A percentile compares a stretch with the other conserved stretches of the same genome.
Evolutionary conservation across 2,888 invertebrate genomes (phyloP).

Genomic region (Leucoma salicis): DNA sequence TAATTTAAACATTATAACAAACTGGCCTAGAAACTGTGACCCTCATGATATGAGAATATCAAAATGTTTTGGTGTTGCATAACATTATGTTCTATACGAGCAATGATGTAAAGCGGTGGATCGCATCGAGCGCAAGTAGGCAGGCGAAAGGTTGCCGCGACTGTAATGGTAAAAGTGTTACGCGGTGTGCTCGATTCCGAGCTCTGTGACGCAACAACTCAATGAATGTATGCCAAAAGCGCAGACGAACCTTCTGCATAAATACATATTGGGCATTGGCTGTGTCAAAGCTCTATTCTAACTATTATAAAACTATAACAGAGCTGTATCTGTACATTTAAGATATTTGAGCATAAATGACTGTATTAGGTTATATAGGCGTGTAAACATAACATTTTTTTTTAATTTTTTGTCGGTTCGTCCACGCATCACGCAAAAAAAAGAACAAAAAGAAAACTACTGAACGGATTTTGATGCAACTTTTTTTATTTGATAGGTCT

Average conservation of each 20-base stretch:
- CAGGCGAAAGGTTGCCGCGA: conserved; percentile 56
- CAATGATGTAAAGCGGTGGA: conserved; percentile 76
- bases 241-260: conserved; percentile 63
- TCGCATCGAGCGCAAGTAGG: conserved; percentile 61
- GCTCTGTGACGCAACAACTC: conserved; percentile 60
- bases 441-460: no score
- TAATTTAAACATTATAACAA: conserved; percentile 35
- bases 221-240: conserved; percentile 79
- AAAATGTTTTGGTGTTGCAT: conserved; percentile 68
- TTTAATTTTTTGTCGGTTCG: no score
- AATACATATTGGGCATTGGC: no score
- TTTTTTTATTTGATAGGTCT: no score
- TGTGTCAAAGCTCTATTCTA: no score
- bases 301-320: no score
- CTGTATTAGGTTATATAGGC: no score
- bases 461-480: no score
- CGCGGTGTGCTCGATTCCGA: conserved; percentile 69
- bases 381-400: no score
- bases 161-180: conserved; percentile 78
- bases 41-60: conserved; percentile 61
- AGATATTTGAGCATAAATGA: no score
- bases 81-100: conserved; percentile 67
- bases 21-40: conserved; percentile 47
- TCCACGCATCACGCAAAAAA: no score
- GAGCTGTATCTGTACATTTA: no score